A percentile compares a stretch with the other conserved stretches of the same genome.
Conservation (phyloP, 2,113 vertebrate species). For the Phyllostomus hastatus region DNA sequence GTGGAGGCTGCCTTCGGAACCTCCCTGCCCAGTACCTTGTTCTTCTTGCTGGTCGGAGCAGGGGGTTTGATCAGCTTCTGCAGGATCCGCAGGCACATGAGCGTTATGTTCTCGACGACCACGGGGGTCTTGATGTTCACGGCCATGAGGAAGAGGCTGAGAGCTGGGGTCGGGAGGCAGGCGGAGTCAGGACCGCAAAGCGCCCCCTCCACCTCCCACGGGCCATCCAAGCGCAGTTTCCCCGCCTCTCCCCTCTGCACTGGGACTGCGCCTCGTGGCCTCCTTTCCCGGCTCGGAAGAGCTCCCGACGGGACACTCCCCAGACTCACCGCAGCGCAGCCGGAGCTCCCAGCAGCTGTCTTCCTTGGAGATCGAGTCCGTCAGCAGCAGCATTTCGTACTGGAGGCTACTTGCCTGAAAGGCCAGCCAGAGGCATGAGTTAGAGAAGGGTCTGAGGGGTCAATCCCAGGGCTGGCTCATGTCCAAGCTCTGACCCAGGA, state of each 20-base stretch:
- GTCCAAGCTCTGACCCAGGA: background rate
- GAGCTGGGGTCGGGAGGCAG: slow-evolving; percentile 79
- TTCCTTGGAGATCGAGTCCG: slow-evolving; percentile 97
- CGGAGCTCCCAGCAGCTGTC: slow-evolving; percentile 98
- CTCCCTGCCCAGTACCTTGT: slow-evolving; percentile 87
- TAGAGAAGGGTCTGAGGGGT: background rate
- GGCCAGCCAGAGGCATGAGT: background rate
- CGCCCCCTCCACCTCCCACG: rapidly evolving
- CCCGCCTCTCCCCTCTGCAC: background rate
- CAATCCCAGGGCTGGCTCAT: background rate
- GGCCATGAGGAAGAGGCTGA: slow-evolving; percentile 97
- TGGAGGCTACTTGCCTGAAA: slow-evolving; percentile 96
- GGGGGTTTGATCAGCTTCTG: slow-evolving; percentile 98
- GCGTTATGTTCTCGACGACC: slow-evolving; percentile 98
- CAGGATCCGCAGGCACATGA: slow-evolving; percentile 98
- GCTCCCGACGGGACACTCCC: background rate
- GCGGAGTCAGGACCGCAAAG: background rate
- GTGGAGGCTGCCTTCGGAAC: background rate
- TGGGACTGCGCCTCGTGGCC: background rate
- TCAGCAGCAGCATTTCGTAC: slow-evolving; percentile 97
- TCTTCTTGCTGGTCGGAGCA: slow-evolving; percentile 98
- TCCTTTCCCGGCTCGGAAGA: background rate
- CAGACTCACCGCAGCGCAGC: slow-evolving; percentile 93
- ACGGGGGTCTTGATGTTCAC: slow-evolving; percentile 99
- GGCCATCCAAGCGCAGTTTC: too few relatives aligned